Base-by-base conservation (phyloP, 2,888 invertebrate genomes). In the Chaitophorus viminalis region DNA sequence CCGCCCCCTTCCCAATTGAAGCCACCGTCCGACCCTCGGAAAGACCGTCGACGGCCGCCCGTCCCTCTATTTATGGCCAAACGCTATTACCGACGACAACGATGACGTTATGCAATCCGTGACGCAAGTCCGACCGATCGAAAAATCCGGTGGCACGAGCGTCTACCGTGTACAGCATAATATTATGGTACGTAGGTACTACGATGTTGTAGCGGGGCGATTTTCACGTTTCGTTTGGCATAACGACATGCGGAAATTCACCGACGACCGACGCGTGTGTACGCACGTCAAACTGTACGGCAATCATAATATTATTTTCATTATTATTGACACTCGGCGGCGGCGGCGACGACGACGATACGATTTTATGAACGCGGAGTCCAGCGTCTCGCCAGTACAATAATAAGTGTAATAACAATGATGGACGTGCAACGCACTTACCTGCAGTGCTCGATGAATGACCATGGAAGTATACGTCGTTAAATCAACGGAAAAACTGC, bases 391-490 rank as follows among this genome's bases (percentile, higher is more conserved):
- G 68, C 5, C 9, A n/a, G n/a, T 68, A 8, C 39, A n/a, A n/a
- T n/a, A n/a, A n/a, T n/a, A n/a, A n/a, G n/a, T n/a, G 39, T 39
- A 39, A 5, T 39, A 46, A 46, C 11, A 46, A 46, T 11, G 3
- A 46, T 46, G 2, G 14, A 46, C 46, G 14, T 11, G 11, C 3
- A 6, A 54, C 54, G 39, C 60, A 68, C 77, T 87, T 81, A 87
- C 87, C 87, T 87, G 87, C 87, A 87, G 87, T 87, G 81, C 79
- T 87, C 81, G 87, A 87, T 87, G 87, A 87, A 87, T 87, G 87
- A 87, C 87, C 87, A 87, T 87, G 87, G 87, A 87, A 87, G 87
- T 87, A 75, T 39, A 81, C 79, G 87, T 87, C 60, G 87, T 81
- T 87, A 81, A 87, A 75, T 87, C 87, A 87, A 87, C 87, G 87